These are phyloP conservation scores for Ericerus pela DNA, from an alignment of 1,140 invertebrate species.

Conservation along the genomic window DNA sequence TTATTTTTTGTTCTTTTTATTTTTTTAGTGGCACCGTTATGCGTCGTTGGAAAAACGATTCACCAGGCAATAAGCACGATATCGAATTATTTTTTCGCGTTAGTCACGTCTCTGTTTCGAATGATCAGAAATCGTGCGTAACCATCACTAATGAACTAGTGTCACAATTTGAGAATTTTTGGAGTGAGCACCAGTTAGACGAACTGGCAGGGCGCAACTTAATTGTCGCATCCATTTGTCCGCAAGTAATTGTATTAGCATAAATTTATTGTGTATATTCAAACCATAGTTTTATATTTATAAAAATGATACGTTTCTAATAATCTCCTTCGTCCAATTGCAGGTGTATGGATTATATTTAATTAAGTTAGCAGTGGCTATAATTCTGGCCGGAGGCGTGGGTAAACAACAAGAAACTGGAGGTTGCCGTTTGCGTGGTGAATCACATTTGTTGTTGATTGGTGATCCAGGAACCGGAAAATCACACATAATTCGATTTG, in stretches of 20 bases:
- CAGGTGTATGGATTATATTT: conserved; percentile 75
- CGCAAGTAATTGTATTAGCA: conserved; percentile 42
- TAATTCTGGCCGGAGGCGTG: conserved; percentile 56
- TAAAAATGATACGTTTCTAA: neutral
- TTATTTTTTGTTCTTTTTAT: neutral
- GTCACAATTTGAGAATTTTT: conserved; percentile 57
- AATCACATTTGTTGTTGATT: conserved; percentile 72
- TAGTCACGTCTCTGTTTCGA: conserved; percentile 57
- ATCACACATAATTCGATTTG: conserved; percentile 70
- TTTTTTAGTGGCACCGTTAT: conserved; percentile 53
- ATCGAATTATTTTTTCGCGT: conserved; percentile 56
- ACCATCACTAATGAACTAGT: conserved; percentile 51
- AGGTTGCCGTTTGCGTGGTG: conserved; percentile 47
- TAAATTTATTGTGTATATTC: neutral
- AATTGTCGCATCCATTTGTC: conserved; percentile 69
- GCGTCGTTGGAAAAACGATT: conserved; percentile 50
- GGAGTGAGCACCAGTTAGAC: conserved; percentile 44
- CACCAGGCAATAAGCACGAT: conserved; percentile 42
- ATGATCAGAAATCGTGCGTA: conserved; percentile 43
- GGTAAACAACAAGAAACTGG: conserved; percentile 35
- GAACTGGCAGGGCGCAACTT: conserved; percentile 58
- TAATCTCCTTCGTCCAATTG: too few species aligned
- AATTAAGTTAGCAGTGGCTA: conserved; percentile 66
- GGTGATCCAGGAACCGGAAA: conserved; percentile 86
- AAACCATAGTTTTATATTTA: too few species aligned